These are phyloP conservation scores for Megaceryle torquata DNA, from an alignment of 2,113 vertebrate species.

Conservation along the genomic window DNA sequence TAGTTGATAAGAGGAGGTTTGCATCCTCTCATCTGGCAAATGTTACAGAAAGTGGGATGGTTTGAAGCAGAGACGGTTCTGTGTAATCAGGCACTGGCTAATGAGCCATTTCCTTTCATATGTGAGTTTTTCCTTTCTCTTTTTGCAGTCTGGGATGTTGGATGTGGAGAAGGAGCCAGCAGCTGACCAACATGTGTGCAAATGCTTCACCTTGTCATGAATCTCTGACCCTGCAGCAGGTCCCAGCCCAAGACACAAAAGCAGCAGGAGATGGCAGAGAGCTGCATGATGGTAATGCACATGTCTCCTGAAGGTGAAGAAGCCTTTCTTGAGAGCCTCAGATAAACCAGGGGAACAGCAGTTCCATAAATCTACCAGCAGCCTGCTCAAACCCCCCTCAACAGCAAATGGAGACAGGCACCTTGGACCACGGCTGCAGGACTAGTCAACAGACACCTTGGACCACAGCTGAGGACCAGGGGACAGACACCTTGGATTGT, in stretches of 20 bases:
- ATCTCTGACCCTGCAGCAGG: accelerated
- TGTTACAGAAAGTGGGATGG: neutral
- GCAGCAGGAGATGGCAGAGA: neutral
- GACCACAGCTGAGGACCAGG: neutral
- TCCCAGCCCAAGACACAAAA: neutral
- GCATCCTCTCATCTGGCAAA: neutral
- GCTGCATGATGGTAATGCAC: neutral
- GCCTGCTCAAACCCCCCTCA: accelerated
- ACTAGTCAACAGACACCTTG: neutral
- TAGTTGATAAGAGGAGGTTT: conserved; percentile 12
- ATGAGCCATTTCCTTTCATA: neutral
- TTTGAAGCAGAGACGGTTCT: neutral
- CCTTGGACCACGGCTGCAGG: no score
- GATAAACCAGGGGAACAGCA: neutral
- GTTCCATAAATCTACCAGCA: accelerated
- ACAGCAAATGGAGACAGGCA: neutral
- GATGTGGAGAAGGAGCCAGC: neutral
- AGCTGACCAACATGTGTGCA: accelerated
- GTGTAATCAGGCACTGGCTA: neutral
- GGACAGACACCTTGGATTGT: neutral
- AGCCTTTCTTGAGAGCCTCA: neutral
- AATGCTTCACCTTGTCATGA: accelerated
- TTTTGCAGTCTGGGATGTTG: neutral
- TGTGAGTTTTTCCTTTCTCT: neutral
- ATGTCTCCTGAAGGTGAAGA: neutral